phyloP scores from a whole-genome alignment of 2,888 invertebrate species.

The Hyppa rectilinea region DNA sequence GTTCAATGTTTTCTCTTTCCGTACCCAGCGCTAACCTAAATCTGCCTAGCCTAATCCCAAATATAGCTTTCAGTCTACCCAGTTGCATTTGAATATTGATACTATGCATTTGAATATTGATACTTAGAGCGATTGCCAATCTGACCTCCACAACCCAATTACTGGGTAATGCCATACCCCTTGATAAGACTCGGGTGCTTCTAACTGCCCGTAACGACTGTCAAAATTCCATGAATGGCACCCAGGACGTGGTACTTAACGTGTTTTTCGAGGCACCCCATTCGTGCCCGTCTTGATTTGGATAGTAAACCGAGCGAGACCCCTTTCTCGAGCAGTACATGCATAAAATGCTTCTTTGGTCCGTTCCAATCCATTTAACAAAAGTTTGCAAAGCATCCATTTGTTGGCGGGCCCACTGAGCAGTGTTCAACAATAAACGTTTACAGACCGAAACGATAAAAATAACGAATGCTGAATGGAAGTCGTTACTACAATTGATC shows the following conservation, averaged over 20 bases:
- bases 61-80: neutral
- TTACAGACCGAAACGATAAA: conserved; percentile 31
- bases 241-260: neutral
- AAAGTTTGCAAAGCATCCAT: conserved; percentile 1
- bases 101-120: neutral
- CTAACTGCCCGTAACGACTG: neutral
- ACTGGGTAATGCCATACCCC: neutral
- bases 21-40: neutral
- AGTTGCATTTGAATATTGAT: neutral
- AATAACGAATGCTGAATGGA: conserved; percentile 33
- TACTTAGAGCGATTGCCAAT: neutral
- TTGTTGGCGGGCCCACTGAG: neutral
- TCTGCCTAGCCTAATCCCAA: neutral
- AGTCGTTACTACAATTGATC: conserved; percentile 39
- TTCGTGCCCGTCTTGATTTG: too few relatives aligned
- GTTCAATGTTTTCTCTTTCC: neutral
- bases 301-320: too few relatives aligned
- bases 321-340: too few relatives aligned
- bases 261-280: too few relatives aligned
- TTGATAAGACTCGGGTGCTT: neutral
- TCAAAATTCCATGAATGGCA: neutral
- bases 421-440: conserved; percentile 12
- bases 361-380: conserved; percentile 13
- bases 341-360: neutral
- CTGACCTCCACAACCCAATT: neutral